Evolutionary conservation across 2,797 vertebrate species (phyloP).

Genomic region (Dendrocincla fuliginosa): DNA sequence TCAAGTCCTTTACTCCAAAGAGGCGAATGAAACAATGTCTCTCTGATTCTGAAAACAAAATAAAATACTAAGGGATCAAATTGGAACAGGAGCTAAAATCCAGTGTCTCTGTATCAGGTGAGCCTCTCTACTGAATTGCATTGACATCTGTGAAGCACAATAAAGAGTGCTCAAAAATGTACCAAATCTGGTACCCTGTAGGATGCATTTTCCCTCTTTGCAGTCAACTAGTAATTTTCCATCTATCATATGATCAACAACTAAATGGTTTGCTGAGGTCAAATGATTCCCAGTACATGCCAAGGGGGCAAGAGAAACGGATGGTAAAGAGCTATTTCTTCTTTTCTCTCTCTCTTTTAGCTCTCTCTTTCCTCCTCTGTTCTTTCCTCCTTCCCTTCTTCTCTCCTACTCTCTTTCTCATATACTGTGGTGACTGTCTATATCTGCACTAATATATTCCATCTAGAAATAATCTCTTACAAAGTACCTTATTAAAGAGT

Average conservation of each 20-base stretch:
- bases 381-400: not conserved
- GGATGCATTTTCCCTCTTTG: not conserved
- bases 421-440: not conserved
- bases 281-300: not conserved
- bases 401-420: not conserved
- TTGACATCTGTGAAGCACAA: not conserved
- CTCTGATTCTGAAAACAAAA: not conserved
- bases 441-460: not conserved
- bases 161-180: not conserved
- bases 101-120: not conserved
- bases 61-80: not conserved
- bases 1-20: not conserved
- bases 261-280: not conserved
- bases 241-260: not conserved
- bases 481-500: slow-evolving; percentile 27
- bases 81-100: not conserved
- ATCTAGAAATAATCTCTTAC: slow-evolving; percentile 8
- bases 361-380: not conserved
- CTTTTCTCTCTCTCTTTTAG: not conserved
- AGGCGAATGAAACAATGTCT: not conserved
- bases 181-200: not conserved
- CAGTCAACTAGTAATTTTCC: not conserved
- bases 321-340: not conserved
- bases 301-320: not conserved
- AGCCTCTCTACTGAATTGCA: not conserved